Evolutionary conservation across 2,113 vertebrate species (phyloP), one percentile per base, ranked within the genome.

Genomic region (Leucopsar rothschildi): DNA sequence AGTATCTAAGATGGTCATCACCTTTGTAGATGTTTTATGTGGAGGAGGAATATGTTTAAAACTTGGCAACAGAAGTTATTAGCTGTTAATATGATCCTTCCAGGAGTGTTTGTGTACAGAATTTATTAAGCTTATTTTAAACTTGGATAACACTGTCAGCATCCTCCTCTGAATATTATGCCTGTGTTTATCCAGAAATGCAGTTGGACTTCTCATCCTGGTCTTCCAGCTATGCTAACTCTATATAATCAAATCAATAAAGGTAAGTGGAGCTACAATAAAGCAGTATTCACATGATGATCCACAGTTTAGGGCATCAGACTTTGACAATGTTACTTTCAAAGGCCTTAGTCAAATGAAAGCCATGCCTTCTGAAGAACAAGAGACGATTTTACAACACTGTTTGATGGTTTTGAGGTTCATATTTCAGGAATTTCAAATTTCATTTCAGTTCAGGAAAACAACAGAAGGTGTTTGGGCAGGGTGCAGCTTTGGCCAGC

Each of bases 1-100:
- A 92, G 79, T 45, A 90, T 64, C 68, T 84, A 88, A 90, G 80
- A n/a, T 57, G 95, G 94, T 88, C 95, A 93, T 90, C 93, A 97
- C 82, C 85, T 94, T 80, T 94, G 42, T 50, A 86, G 71, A 92
- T 92, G 42, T 60, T 84, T 90, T 95, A 57, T 76, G 40, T 64
- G 86, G 53, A 94, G 88, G 85, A 93, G 83, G 93, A 94, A 90
- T 68, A 50, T 63, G 66, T 86, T 72, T 75, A 85, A 82, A 95
- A 72, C 52, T 84, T 83, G 47, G 89, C 78, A 94, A 72, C 49
- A 83, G 69, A 24, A 35, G 56, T 92, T 94, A 93, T 85, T 80
- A 92, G 50, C 50, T 92, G 70, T 16, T 59, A 93, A 87, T 92
- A 88, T 52, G 82, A 92, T 90, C 65, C 60, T 93, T 96, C 52